Conservation (phyloP, 2,113 vertebrate genomes). For the Catharus bicknelli region DNA sequence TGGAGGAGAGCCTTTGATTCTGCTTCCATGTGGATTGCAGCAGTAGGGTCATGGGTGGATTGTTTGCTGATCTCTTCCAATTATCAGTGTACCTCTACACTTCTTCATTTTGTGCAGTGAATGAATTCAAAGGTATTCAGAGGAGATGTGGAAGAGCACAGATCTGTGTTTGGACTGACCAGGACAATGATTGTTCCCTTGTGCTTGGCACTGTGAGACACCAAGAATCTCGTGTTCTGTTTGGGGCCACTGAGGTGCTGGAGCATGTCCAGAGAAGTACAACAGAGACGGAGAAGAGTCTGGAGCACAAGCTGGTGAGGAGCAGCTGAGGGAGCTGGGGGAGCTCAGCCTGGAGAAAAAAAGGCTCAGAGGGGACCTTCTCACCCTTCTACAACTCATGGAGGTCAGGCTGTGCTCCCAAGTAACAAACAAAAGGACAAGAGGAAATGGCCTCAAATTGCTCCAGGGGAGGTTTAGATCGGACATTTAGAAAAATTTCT, state of each 20-base stretch:
- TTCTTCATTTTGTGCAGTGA: neutral
- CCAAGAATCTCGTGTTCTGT: neutral
- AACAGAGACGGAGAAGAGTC: neutral
- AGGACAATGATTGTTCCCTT: neutral
- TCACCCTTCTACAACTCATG: neutral
- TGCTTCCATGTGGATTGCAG: neutral
- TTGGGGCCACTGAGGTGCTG: neutral
- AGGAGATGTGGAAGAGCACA: neutral
- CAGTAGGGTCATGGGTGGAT: neutral
- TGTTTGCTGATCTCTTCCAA: neutral
- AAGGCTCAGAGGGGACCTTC: neutral
- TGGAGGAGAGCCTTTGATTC: neutral
- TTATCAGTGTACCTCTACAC: neutral
- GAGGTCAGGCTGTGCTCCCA: neutral
- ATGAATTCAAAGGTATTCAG: neutral
- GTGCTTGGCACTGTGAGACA: neutral
- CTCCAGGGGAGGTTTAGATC: neutral
- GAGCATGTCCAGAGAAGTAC: accelerated
- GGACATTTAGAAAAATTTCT: neutral
- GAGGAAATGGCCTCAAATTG: neutral
- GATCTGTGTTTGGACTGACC: neutral
- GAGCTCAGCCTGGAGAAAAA: neutral
- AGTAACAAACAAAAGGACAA: neutral
- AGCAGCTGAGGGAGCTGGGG: neutral
- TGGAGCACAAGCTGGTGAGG: neutral